Conservation (phyloP, 2,797 vertebrate species). For the Premnoplex brunnescens region DNA sequence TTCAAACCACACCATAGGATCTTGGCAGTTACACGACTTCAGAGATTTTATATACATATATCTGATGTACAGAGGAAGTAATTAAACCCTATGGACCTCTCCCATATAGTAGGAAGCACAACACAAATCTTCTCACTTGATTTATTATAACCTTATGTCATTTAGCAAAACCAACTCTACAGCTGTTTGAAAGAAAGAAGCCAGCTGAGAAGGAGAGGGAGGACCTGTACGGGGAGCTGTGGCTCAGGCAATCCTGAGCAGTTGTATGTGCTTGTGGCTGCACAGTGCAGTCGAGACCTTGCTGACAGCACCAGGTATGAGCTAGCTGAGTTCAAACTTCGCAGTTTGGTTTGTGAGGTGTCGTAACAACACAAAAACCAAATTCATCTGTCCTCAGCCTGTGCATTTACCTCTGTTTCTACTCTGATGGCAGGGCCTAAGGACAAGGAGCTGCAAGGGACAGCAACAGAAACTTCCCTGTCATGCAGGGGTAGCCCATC, state of each 20-base stretch:
- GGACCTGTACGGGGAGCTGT: not conserved
- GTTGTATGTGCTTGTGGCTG: rapidly evolving
- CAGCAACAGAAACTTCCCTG: not conserved
- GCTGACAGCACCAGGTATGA: not conserved
- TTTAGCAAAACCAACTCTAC: conserved; percentile 52
- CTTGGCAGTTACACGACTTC: conserved; percentile 53
- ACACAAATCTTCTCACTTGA: conserved; percentile 46
- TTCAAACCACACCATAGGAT: conserved; percentile 49
- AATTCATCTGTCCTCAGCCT: not conserved
- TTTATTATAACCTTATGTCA: conserved; percentile 62
- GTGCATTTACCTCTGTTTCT: not conserved
- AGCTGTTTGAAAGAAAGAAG: conserved; percentile 41
- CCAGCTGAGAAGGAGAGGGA: conserved; percentile 13
- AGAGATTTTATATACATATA: conserved; percentile 46
- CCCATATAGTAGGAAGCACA: conserved; percentile 46
- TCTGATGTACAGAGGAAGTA: conserved; percentile 37
- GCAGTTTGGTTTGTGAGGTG: not conserved
- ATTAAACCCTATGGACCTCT: conserved; percentile 52
- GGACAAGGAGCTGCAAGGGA: not conserved
- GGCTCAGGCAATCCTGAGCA: not conserved
- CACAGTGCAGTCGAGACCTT: not conserved
- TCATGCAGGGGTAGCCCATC: not conserved
- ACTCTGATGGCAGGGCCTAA: not conserved
- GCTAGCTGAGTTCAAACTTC: not conserved
- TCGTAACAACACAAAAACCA: not conserved